phyloP scores from a whole-genome alignment of 2,113 vertebrate genomes.

The Anguilla japonica region DNA sequence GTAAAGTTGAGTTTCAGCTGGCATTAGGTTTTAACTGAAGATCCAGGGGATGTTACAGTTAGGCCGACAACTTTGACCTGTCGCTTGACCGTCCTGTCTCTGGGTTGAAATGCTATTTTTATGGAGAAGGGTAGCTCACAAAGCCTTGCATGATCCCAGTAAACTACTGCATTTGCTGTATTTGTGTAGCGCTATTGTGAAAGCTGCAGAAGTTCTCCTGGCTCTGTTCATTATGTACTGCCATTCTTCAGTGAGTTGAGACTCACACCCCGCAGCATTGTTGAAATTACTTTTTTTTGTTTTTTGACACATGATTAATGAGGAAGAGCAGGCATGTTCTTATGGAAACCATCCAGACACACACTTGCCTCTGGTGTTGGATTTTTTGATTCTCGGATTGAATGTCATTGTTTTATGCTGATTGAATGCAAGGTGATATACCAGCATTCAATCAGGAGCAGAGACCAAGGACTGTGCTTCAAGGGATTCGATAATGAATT shows the following conservation, averaged over 20 bases:
- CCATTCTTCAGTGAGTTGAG: not conserved
- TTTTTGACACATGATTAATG: not conserved
- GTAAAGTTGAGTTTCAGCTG: too few species aligned
- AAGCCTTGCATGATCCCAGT: not conserved
- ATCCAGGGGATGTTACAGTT: not conserved
- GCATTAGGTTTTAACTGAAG: not conserved
- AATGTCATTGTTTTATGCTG: not conserved
- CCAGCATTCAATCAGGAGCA: not conserved
- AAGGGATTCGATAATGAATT: not conserved
- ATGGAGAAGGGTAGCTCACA: conserved; percentile 1
- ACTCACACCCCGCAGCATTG: not conserved
- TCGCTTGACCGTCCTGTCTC: not conserved
- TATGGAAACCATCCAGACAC: not conserved
- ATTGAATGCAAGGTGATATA: not conserved
- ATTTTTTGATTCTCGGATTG: not conserved
- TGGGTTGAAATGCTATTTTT: not conserved
- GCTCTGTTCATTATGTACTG: not conserved
- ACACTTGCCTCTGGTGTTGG: not conserved
- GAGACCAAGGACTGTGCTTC: not conserved
- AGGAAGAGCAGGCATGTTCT: not conserved
- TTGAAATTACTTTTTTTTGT: not conserved
- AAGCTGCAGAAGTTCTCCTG: not conserved
- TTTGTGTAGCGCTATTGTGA: not conserved
- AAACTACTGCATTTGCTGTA: not conserved
- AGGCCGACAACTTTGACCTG: not conserved